Evolutionary conservation across 1,140 invertebrate species (phyloP).

Genomic region (Drosophila kikkawai): DNA sequence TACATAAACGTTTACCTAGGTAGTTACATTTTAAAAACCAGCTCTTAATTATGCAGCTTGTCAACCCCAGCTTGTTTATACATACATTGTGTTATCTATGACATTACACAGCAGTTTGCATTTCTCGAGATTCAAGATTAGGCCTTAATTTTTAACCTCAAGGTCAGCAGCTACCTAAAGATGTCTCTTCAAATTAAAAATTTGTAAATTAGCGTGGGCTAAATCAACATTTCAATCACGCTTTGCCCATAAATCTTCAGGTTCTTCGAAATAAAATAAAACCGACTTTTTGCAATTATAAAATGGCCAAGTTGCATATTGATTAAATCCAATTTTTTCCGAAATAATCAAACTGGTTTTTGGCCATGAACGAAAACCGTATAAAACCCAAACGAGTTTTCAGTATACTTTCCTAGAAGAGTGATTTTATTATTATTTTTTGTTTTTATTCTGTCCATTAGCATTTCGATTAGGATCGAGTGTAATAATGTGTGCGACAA

Average conservation of each 20-base stretch:
- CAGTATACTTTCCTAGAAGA: constrained; percentile 58
- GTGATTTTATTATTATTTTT: constrained; percentile 33
- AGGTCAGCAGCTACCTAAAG: constrained; percentile 4
- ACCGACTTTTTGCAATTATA: constrained; percentile 39
- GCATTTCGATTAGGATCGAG: neutral
- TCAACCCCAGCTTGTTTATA: constrained; percentile 44
- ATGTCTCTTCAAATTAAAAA: constrained; percentile 3
- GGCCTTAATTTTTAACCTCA: neutral
- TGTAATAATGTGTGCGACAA: constrained; percentile 22
- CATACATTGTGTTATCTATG: constrained; percentile 30
- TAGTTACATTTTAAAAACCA: constrained; percentile 48
- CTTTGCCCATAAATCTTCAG: constrained; percentile 42
- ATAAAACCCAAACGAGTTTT: constrained; percentile 60
- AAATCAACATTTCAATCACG: constrained; percentile 53
- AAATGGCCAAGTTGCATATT: constrained; percentile 62
- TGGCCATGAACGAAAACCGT: constrained; percentile 43
- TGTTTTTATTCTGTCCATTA: constrained; percentile 17
- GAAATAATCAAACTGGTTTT: constrained; percentile 65
- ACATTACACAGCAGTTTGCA: neutral
- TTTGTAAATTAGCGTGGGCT: neutral
- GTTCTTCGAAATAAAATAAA: constrained; percentile 22
- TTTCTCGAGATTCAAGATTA: constrained; percentile 2
- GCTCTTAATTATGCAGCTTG: constrained; percentile 42
- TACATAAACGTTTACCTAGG: constrained; percentile 31
- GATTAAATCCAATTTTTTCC: constrained; percentile 52